Evolutionary conservation across 2,888 invertebrate genomes (phyloP), one percentile per base, ranked within the genome.

Genomic region (Amblyteles armatorius): DNA sequence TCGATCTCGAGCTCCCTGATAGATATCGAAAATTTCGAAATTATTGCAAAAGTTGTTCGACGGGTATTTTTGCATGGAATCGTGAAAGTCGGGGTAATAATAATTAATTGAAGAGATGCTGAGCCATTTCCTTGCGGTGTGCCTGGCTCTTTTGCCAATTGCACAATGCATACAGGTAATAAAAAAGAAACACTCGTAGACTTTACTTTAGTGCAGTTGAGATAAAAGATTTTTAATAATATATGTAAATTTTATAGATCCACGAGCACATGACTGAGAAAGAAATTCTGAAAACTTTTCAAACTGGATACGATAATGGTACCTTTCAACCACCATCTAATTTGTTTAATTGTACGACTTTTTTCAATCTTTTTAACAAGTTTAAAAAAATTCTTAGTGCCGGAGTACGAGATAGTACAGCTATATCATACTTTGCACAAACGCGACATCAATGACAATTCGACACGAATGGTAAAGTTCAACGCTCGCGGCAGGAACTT

Each of bases 361-460:
- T 55, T 55, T 55, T 22, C 33, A 26, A 50, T 44, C 19, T 29
- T 44, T 55, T 3, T 33, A 50, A 33, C 40, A 33, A 63, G 26
- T 67, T 71, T 16, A 40, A 63, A 68, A 9, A 29, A 26, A n/a
- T 33, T 19, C 36, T 71, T 68, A 93, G 92, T 92, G 60, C 92
- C 93, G 1, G 84, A 91, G 0, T 91, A 92, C 74, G 90, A 92
- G 77, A 80, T 93, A 3, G 91, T 92, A 3, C 82, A 89, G 7
- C 77, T 92, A 16, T 65, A 80, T 26, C 91, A 91, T 76, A 87
- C 83, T 0, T 81, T 88, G 29, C 40, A 79, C 0, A 79, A 81
- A 36, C 68, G 60, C 29, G 29, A 77, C 16, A 36, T 57, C 3
- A 71, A 78, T 7, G 22, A 65, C 6, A 40, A 72, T 29, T 72